Conservation (phyloP, 2,888 invertebrate genomes). For the Ypsolopha sequella region DNA sequence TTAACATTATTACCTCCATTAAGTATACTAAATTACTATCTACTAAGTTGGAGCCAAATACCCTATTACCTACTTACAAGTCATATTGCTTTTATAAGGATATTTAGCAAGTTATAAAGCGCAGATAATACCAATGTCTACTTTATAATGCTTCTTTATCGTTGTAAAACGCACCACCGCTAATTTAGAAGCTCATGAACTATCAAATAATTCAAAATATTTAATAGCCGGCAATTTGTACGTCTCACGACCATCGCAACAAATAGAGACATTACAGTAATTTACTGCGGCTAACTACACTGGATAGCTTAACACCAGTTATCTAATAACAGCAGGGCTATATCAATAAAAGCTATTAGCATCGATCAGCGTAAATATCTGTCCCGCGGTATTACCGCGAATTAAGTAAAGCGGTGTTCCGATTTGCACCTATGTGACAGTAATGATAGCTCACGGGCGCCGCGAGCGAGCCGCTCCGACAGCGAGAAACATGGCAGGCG, state of each 20-base stretch:
- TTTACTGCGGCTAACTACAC: conserved; percentile 44
- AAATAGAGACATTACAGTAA: conserved; percentile 51
- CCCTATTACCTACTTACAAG: too few relatives aligned
- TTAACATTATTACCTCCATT: too few relatives aligned
- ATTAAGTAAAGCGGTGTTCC: conserved; percentile 49
- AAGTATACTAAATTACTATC: too few relatives aligned
- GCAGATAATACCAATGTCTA: too few relatives aligned
- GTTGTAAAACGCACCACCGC: background rate
- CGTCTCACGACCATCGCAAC: conserved; percentile 36
- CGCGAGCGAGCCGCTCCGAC: conserved; percentile 13
- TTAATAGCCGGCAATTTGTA: conserved; percentile 45
- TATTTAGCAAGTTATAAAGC: too few relatives aligned
- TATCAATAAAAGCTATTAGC: conserved; percentile 67
- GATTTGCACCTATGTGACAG: conserved; percentile 21
- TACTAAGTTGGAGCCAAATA: too few relatives aligned
- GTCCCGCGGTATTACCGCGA: conserved; percentile 45
- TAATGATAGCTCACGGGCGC: conserved; percentile 33
- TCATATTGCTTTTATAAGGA: too few relatives aligned
- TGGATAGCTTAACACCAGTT: conserved; percentile 23
- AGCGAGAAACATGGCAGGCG: conserved; percentile 19
- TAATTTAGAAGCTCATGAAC: conserved; percentile 20
- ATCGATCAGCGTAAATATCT: conserved; percentile 60
- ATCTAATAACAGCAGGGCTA: conserved; percentile 52
- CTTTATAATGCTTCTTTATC: too few relatives aligned
- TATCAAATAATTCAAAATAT: conserved; percentile 51